A percentile compares a stretch with the other conserved stretches of the same genome.
Conservation (phyloP, 2,888 invertebrate genomes). For the Abrostola triplasia region DNA sequence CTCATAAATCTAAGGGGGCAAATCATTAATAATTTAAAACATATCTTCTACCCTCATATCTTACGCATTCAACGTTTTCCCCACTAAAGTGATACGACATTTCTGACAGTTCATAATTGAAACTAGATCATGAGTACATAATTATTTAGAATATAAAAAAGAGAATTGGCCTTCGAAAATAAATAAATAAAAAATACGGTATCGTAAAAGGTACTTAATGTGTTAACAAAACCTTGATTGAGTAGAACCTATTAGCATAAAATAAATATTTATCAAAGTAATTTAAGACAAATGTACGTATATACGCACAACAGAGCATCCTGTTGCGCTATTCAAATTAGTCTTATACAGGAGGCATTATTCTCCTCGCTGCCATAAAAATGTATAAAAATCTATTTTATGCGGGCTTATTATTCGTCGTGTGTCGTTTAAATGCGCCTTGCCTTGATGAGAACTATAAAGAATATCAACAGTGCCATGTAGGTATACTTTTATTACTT, state of each 20-base stretch:
- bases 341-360: conserved; percentile 59
- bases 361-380: conserved; percentile 64
- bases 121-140: not conserved
- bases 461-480: conserved; percentile 51
- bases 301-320: conserved; percentile 56
- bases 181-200: conserved; percentile 1
- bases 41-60: too few relatives aligned
- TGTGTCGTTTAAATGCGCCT: conserved; percentile 67
- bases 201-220: conserved; percentile 3
- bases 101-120: not conserved
- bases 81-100: too few relatives aligned
- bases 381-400: conserved; percentile 64
- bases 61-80: too few relatives aligned
- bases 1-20: too few relatives aligned
- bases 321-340: conserved; percentile 66
- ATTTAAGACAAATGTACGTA: conserved; percentile 48
- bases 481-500: conserved; percentile 50
- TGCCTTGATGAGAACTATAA: conserved; percentile 62
- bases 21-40: too few relatives aligned
- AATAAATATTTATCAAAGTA: conserved; percentile 48
- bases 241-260: conserved; percentile 24
- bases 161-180: not conserved
- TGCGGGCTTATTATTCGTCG: conserved; percentile 74
- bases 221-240: conserved; percentile 24
- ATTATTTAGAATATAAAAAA: not conserved